A percentile compares a stretch with the other conserved stretches of the same genome.
phyloP scores from a whole-genome alignment of 2,797 vertebrate genomes.

The Eutrigla gurnardus region DNA sequence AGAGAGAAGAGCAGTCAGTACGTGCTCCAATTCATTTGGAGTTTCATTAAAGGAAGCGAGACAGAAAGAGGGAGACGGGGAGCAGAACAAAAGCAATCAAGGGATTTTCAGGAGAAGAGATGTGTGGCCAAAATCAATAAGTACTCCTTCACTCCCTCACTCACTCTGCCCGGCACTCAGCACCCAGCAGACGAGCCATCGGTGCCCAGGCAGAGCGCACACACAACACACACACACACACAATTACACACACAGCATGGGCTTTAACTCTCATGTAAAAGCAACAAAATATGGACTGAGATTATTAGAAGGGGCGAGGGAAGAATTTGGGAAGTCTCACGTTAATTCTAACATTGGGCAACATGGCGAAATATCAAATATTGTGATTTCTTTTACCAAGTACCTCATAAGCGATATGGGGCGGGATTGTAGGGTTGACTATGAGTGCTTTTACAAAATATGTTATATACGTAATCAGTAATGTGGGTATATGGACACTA shows the following conservation, averaged over 20 bases:
- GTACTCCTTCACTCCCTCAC: constrained; percentile 74
- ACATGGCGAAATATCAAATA: background rate
- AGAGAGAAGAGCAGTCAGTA: constrained; percentile 56
- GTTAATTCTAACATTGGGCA: background rate
- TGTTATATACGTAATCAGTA: background rate
- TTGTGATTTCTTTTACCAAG: background rate
- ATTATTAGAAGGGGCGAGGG: constrained; percentile 31
- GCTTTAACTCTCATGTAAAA: constrained; percentile 37
- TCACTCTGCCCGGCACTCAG: constrained; percentile 69
- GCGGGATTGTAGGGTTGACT: background rate
- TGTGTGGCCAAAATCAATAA: constrained; percentile 85
- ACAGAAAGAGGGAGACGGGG: constrained; percentile 73
- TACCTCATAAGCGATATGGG: background rate
- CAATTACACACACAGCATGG: constrained; percentile 32
- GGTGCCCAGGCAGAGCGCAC: constrained; percentile 39
- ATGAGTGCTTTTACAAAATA: background rate
- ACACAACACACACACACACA: constrained; percentile 27
- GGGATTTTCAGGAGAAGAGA: constrained; percentile 80
- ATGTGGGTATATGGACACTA: background rate
- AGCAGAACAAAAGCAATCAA: constrained; percentile 86
- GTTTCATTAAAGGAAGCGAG: constrained; percentile 83
- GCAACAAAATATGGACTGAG: constrained; percentile 28
- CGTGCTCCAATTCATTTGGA: constrained; percentile 84
- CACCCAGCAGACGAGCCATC: constrained; percentile 62
- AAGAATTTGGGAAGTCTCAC: background rate